These are phyloP conservation scores for Mormyrus hasselquistii DNA, from an alignment of 2,797 vertebrate genomes.

Conservation along the genomic window DNA sequence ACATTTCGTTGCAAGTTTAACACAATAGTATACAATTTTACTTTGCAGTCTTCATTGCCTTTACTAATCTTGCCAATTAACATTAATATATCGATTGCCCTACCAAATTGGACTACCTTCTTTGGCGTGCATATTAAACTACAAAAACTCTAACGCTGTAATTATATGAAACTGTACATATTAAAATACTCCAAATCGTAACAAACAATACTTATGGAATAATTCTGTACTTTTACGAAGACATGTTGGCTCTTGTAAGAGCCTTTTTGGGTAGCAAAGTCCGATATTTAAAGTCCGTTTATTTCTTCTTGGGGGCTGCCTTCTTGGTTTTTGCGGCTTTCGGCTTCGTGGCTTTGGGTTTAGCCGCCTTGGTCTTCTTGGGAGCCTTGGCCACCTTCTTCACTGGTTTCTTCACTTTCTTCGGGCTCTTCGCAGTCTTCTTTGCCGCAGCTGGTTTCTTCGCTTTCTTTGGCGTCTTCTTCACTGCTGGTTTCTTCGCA, in stretches of 20 bases:
- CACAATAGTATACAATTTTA: neutral
- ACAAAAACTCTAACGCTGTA: neutral
- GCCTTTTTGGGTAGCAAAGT: slow-evolving; percentile 23
- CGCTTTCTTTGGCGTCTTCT: slow-evolving; percentile 38
- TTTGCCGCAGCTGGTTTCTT: slow-evolving; percentile 39
- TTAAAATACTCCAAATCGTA: neutral
- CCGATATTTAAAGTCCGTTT: neutral
- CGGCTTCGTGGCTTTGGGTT: slow-evolving; percentile 35
- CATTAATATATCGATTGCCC: neutral
- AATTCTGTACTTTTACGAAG: slow-evolving; percentile 42
- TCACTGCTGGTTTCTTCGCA: slow-evolving; percentile 31
- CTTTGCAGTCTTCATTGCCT: neutral
- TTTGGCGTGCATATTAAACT: neutral
- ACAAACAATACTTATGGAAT: neutral
- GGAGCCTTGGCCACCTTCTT: slow-evolving; percentile 39
- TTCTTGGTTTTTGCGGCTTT: slow-evolving; percentile 36
- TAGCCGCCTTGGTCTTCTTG: slow-evolving; percentile 39
- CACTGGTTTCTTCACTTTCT: slow-evolving; percentile 37
- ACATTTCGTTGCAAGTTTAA: neutral
- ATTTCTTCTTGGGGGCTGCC: slow-evolving; percentile 38
- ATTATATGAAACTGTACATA: slow-evolving; percentile 1
- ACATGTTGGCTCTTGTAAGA: slow-evolving; percentile 37
- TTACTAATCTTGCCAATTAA: neutral
- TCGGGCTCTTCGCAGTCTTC: slow-evolving; percentile 36
- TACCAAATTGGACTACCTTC: neutral